Base-by-base conservation (phyloP, 2,113 vertebrate genomes). In the Smithornis capensis region DNA sequence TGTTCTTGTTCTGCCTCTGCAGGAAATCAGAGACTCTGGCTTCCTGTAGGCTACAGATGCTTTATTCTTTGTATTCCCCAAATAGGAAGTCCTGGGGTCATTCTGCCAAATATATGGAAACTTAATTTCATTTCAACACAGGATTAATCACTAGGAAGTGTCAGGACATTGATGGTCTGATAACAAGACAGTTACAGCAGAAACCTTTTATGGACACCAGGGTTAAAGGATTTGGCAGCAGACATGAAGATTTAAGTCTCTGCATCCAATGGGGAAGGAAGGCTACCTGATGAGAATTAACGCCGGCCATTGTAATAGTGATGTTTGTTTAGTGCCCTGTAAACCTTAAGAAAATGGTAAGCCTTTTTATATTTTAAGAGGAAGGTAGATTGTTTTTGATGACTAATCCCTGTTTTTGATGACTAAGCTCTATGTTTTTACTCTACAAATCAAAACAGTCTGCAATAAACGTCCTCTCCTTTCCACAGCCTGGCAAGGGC, bases 1-100 rank as follows among this genome's bases (percentile, higher is more conserved):
- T 97, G 96, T 97, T 95, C 94, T 95, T 94, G 83, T 68, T 70
- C 89, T 92, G 71, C 80, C 92, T 35, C 81, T 83, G 55, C 97
- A 98, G 97, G 98, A 98, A 98, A 97, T 96, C 83, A 76, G 86
- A 91, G 95, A 94, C 96, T 96, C 93, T 95, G 95, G 83, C 96
- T 98, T 98, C 97, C 97, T 95, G 97, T 21, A 92, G 59, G 25
- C 93, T 76, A 33, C 85, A 60, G 95, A 94, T 95, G 94, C 97
- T 69, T 75, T 87, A 91, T 90, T 95, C 95, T 93, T 95, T 93
- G 68, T 86, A 92, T 94, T 97, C 95, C 95, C 97, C 92, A 93
- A 81, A 95, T 90, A 97, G 97, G 97, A 97, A 97, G 92, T 91
- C 91, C 94, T 40, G 89, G 62, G 59, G 67, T 74, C 94, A 90